phyloP scores from a whole-genome alignment of 2,888 invertebrate genomes.

The Aporophyla lueneburgensis region DNA sequence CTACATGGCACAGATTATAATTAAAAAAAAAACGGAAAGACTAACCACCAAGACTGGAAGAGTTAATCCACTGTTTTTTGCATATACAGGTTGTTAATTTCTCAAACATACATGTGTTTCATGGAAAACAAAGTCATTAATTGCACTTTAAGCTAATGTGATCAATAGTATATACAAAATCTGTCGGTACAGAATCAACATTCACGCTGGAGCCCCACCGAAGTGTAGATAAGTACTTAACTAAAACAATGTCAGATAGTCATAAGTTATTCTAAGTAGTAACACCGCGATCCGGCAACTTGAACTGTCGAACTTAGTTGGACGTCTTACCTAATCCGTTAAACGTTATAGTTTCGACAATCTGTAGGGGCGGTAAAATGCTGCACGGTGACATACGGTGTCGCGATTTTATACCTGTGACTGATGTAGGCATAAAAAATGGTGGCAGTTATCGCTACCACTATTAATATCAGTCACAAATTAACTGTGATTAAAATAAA shows the following conservation, averaged over 20 bases:
- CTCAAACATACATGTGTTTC: too few species aligned
- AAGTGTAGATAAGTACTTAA: slow-evolving; percentile 22
- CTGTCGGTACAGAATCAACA: background rate
- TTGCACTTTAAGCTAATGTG: too few species aligned
- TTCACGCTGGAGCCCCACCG: background rate
- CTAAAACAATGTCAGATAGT: slow-evolving; percentile 46
- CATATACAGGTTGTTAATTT: too few species aligned
- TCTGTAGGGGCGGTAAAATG: slow-evolving; percentile 40
- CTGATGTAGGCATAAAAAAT: background rate
- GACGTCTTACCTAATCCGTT: slow-evolving; percentile 61
- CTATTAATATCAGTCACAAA: too few species aligned
- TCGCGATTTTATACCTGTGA: background rate
- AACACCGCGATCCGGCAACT: slow-evolving; percentile 52
- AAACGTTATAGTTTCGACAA: slow-evolving; percentile 56
- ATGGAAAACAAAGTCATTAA: too few species aligned
- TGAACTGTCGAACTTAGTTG: slow-evolving; percentile 57
- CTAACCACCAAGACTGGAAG: too few species aligned
- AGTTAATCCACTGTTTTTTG: too few species aligned
- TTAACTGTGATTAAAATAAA: too few species aligned
- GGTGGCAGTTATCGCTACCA: too few species aligned
- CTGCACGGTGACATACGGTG: background rate
- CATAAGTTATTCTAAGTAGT: slow-evolving; percentile 54
- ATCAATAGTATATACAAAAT: background rate
- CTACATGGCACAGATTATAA: too few species aligned
- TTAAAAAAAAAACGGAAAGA: too few species aligned